Percentiles rank a stretch among this genome's conserved stretches.
Conservation (phyloP, 2,113 vertebrate species). For the Petroica traversi region DNA sequence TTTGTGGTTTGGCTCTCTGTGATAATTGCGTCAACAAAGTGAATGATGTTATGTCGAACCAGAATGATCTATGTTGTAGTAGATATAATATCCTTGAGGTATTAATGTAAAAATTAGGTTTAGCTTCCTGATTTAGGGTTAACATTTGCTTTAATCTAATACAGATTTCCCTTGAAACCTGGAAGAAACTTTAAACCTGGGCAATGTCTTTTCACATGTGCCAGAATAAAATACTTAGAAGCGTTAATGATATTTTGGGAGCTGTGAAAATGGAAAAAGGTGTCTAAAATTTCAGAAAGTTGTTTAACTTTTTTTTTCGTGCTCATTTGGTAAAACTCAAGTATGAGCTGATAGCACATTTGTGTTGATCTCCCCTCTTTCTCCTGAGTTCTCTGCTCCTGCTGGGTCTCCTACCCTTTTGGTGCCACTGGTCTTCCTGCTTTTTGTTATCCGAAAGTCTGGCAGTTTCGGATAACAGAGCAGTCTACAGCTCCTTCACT, state of each 20-base stretch:
- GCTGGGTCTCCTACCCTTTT: not conserved
- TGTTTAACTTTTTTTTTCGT: not conserved
- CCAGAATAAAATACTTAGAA: not conserved
- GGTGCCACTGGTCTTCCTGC: not conserved
- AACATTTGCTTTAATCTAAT: not conserved
- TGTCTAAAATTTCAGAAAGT: not conserved
- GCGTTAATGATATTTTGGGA: not conserved
- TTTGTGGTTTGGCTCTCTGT: not conserved
- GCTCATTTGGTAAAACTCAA: not conserved
- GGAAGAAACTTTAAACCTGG: not conserved
- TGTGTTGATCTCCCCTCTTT: not conserved
- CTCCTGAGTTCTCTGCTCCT: not conserved
- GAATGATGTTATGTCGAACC: not conserved
- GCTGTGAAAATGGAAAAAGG: not conserved
- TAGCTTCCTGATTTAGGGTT: not conserved
- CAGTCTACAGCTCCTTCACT: not conserved
- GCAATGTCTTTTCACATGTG: not conserved
- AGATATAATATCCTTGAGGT: not conserved
- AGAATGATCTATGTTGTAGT: not conserved
- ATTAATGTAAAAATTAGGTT: not conserved
- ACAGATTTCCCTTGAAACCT: not conserved
- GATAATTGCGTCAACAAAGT: not conserved
- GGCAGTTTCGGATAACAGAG: too few relatives aligned
- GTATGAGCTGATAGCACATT: not conserved
- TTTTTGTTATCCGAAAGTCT: not conserved